Conservation (phyloP, 1,140 invertebrate species). For the Planococcus citri region DNA sequence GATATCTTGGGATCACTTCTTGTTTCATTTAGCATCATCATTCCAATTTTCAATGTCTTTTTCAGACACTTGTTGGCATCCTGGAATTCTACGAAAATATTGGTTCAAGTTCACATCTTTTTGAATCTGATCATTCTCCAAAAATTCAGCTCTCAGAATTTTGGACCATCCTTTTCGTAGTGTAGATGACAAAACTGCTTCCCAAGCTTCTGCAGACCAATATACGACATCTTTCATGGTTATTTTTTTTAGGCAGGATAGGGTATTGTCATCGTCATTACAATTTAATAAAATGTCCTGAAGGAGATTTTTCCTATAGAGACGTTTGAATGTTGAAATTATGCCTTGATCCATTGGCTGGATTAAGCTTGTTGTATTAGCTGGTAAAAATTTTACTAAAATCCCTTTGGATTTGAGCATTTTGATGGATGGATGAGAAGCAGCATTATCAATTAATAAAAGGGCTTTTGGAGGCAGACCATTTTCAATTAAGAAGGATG, state of each 20-base stretch:
- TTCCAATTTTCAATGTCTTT: too few species aligned
- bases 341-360: constrained; percentile 40
- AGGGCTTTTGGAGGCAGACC: constrained; percentile 2
- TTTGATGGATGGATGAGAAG: constrained; percentile 38
- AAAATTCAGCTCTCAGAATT: too few species aligned
- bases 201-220: background rate
- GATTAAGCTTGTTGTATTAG: constrained; percentile 36
- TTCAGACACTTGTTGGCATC: too few species aligned
- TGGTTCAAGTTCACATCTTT: too few species aligned
- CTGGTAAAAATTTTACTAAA: constrained; percentile 35
- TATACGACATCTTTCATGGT: constrained; percentile 12
- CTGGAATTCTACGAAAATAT: too few species aligned
- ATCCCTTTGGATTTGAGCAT: constrained; percentile 32
- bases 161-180: too few species aligned
- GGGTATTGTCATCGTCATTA: constrained; percentile 9
- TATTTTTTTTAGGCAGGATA: constrained; percentile 12
- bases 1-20: too few species aligned
- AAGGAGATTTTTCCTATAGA: constrained; percentile 30
- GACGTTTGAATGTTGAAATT: constrained; percentile 32
- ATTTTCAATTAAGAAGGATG: constrained; percentile 23
- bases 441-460: constrained; percentile 11
- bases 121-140: too few species aligned
- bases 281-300: constrained; percentile 24
- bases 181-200: too few species aligned
- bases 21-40: too few species aligned